Evolutionary conservation across 2,113 vertebrate genomes (phyloP).

Genomic region (Nothobranchius kuhntae): DNA sequence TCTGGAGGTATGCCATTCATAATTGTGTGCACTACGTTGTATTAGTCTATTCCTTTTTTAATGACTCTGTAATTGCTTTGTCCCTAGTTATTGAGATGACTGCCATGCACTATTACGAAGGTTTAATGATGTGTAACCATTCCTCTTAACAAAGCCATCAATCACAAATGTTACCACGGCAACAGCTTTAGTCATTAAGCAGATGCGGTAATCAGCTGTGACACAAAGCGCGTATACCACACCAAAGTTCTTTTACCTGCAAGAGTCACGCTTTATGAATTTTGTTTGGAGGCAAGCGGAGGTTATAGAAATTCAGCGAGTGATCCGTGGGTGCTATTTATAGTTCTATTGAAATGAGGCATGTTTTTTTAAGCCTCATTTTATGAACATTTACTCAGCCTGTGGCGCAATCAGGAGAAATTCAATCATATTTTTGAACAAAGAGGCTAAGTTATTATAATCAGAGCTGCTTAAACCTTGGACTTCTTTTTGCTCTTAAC

Average conservation of each 20-base stretch:
- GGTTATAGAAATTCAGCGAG: not conserved
- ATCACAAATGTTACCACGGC: constrained; percentile 69
- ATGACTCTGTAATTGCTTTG: constrained; percentile 76
- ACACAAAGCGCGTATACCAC: constrained; percentile 3
- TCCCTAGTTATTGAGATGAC: constrained; percentile 75
- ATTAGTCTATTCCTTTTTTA: constrained; percentile 72
- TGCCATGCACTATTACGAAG: constrained; percentile 75
- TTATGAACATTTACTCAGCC: constrained; percentile 50
- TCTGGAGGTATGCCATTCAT: constrained; percentile 49
- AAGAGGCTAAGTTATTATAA: constrained; percentile 60
- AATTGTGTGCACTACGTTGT: constrained; percentile 55
- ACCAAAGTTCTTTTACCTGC: not conserved
- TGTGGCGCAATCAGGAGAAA: constrained; percentile 53
- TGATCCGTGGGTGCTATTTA: constrained; percentile 40
- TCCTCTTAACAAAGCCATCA: constrained; percentile 77
- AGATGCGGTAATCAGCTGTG: constrained; percentile 51
- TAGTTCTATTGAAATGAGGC: constrained; percentile 46
- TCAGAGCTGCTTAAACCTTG: constrained; percentile 45
- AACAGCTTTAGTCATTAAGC: constrained; percentile 53
- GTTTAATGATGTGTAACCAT: constrained; percentile 75
- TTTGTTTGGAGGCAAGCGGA: constrained; percentile 4
- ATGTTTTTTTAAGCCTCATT: constrained; percentile 30
- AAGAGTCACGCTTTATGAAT: constrained; percentile 5
- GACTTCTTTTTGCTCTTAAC: constrained; percentile 16
- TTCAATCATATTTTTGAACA: constrained; percentile 63